Conservation (phyloP, 2,888 invertebrate genomes). For the Macropis europaea region DNA sequence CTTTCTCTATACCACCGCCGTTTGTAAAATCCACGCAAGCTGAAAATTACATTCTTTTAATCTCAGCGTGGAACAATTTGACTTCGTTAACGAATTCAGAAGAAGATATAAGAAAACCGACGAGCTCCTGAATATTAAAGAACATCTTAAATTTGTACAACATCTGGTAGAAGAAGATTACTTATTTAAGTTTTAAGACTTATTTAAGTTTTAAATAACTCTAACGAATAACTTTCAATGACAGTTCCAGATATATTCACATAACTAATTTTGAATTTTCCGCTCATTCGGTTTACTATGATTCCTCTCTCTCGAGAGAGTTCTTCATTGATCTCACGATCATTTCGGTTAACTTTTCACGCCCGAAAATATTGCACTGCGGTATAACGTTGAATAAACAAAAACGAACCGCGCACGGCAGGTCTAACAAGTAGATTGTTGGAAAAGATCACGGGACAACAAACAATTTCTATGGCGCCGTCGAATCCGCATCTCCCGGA, state of each 20-base stretch:
- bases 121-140: not conserved
- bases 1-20: conserved; percentile 61
- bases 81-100: not conserved
- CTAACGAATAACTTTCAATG: no score
- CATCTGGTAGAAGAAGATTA: not conserved
- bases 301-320: not conserved
- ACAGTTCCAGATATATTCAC: no score
- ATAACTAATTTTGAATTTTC: no score
- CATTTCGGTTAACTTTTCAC: no score
- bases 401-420: conserved; percentile 67
- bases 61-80: not conserved
- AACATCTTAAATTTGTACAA: not conserved
- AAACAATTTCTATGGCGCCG: conserved; percentile 80
- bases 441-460: conserved; percentile 77
- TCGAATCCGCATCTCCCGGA: conserved; percentile 80
- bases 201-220: no score
- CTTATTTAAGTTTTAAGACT: conserved; percentile 8
- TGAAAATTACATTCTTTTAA: conserved; percentile 32
- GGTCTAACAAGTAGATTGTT: conserved; percentile 48
- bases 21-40: conserved; percentile 70
- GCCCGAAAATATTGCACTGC: no score
- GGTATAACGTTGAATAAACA: not conserved
- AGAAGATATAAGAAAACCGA: not conserved
- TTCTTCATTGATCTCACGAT: no score
- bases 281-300: no score